Evolutionary conservation across 1,140 invertebrate species (phyloP).

Genomic region (Temnothorax nylanderi): DNA sequence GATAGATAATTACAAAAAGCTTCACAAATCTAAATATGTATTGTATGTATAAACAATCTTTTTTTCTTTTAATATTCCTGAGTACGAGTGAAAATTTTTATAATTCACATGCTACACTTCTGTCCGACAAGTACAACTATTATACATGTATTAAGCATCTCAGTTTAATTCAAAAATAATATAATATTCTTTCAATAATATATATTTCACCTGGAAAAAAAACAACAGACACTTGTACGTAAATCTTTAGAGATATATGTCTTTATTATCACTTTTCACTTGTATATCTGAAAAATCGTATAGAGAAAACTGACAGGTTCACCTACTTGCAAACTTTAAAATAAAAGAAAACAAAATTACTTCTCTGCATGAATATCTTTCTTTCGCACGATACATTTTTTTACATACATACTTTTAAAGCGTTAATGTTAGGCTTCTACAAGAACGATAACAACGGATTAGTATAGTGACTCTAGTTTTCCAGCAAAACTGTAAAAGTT

Average conservation of each 20-base stretch:
- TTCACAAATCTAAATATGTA: background rate
- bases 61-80: background rate
- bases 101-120: background rate
- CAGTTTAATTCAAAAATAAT: background rate
- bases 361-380: background rate
- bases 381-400: background rate
- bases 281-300: background rate
- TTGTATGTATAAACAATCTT: background rate
- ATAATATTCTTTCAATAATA: slow-evolving; percentile 1
- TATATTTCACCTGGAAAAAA: slow-evolving; percentile 27
- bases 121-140: background rate
- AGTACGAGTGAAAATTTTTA: background rate
- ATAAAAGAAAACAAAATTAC: background rate
- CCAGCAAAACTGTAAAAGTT: background rate
- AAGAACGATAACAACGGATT: background rate
- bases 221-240: background rate
- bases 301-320: background rate
- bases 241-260: background rate
- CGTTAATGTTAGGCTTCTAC: background rate
- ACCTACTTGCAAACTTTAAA: background rate
- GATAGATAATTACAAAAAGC: slow-evolving; percentile 1
- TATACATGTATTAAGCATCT: background rate
- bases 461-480: background rate
- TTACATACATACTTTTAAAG: background rate
- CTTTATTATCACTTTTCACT: background rate